Percentiles rank a stretch among this genome's conserved stretches.
These are phyloP conservation scores for Butorides virescens DNA, from an alignment of 2,113 vertebrate genomes.

Conservation along the genomic window DNA sequence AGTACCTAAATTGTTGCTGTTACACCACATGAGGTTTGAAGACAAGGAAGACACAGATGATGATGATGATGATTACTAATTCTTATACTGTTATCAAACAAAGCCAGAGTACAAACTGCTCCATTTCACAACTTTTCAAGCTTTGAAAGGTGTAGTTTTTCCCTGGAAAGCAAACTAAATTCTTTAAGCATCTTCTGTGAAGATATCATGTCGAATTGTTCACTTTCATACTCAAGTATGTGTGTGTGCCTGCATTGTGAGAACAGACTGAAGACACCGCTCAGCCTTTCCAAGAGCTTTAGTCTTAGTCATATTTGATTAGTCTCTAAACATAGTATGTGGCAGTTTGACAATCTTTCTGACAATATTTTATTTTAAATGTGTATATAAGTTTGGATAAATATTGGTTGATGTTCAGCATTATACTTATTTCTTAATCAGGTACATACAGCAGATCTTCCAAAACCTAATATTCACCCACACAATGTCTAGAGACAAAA, in stretches of 20 bases:
- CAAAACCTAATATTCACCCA: not conserved
- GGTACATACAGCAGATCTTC: not conserved
- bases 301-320: not conserved
- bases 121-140: not conserved
- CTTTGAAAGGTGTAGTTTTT: not conserved
- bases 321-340: not conserved
- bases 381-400: not conserved
- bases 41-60: not conserved
- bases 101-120: not conserved
- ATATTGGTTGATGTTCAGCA: not conserved
- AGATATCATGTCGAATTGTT: not conserved
- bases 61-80: not conserved
- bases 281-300: not conserved
- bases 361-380: not conserved
- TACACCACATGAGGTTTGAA: not conserved
- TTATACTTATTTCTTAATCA: not conserved
- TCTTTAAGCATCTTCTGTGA: not conserved
- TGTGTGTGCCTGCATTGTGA: not conserved
- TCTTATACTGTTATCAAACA: not conserved
- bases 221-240: not conserved
- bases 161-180: not conserved
- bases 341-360: not conserved
- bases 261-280: not conserved
- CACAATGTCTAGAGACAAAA: not conserved
- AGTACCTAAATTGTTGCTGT: not conserved